Conservation (phyloP, 2,113 vertebrate species). For the Heptranchias perlo region DNA sequence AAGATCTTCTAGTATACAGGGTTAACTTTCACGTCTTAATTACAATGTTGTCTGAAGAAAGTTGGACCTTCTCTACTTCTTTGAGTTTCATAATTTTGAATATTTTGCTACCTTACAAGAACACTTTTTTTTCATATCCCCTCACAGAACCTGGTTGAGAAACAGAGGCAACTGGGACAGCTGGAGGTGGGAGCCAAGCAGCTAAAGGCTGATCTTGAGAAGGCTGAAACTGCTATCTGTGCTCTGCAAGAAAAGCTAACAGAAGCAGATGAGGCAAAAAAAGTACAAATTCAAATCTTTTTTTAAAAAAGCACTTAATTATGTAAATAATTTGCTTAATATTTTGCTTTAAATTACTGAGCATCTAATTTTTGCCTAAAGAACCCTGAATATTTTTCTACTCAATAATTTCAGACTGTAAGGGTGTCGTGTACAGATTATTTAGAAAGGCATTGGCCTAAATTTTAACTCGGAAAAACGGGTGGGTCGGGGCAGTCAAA, state of each 20-base stretch:
- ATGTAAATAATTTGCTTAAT: background rate
- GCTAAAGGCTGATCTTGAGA: constrained; percentile 55
- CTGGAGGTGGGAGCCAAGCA: constrained; percentile 52
- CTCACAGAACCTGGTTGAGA: constrained; percentile 41
- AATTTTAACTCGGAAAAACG: too few species aligned
- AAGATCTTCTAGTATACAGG: background rate
- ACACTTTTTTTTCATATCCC: background rate
- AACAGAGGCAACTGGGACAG: constrained; percentile 50
- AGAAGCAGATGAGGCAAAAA: constrained; percentile 53
- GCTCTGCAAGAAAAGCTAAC: constrained; percentile 53
- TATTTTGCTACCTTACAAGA: background rate
- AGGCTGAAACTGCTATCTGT: constrained; percentile 48
- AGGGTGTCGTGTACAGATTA: background rate
- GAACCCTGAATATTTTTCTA: background rate
- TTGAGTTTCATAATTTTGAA: background rate
- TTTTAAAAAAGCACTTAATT: background rate
- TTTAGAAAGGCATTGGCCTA: background rate
- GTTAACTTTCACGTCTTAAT: background rate
- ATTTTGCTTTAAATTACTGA: background rate
- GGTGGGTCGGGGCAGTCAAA: too few species aligned
- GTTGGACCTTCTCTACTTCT: constrained; percentile 16
- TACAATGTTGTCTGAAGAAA: background rate
- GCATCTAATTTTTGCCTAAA: background rate
- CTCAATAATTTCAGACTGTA: background rate
- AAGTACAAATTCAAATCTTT: constrained; percentile 47